phyloP scores from a whole-genome alignment of 2,888 invertebrate species.

The Agrotis segetum region DNA sequence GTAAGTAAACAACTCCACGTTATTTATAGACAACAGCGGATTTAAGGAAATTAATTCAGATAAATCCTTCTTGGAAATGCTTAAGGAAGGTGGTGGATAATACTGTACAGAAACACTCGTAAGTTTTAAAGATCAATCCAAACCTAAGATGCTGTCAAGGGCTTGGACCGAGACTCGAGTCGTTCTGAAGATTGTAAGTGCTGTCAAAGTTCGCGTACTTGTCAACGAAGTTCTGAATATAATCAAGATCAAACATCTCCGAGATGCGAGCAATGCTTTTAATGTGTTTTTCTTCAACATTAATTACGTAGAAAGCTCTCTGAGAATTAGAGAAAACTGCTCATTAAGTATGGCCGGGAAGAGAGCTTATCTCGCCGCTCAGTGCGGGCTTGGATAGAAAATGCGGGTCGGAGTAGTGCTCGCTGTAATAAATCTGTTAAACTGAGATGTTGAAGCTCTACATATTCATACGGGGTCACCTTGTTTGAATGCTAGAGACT shows the following conservation, averaged over 20 bases:
- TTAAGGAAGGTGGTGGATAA: background rate
- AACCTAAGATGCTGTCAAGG: constrained; percentile 31
- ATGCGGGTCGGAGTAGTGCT: constrained; percentile 27
- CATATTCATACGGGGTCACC: background rate
- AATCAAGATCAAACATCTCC: constrained; percentile 18
- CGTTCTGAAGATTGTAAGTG: constrained; percentile 30
- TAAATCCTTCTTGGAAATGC: constrained; percentile 11
- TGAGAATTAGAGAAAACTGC: constrained; percentile 36
- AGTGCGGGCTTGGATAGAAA: constrained; percentile 28
- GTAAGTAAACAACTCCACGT: constrained; percentile 40
- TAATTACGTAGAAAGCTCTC: constrained; percentile 17
- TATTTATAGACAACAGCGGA: constrained; percentile 40
- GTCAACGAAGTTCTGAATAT: constrained; percentile 32
- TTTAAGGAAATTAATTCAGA: constrained; percentile 25
- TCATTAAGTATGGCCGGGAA: constrained; percentile 34
- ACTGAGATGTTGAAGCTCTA: background rate
- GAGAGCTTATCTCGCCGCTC: constrained; percentile 41
- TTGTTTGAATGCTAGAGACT: background rate
- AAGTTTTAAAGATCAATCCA: constrained; percentile 39
- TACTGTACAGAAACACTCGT: constrained; percentile 2
- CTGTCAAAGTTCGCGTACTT: constrained; percentile 19
- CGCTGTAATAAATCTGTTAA: constrained; percentile 38
- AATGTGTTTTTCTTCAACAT: constrained; percentile 20
- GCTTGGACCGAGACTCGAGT: constrained; percentile 16
- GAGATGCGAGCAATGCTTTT: constrained; percentile 13